Percentiles rank a stretch among this genome's conserved stretches.
Conservation (phyloP, 2,797 vertebrate species). For the Pteronotus mesoamericanus region DNA sequence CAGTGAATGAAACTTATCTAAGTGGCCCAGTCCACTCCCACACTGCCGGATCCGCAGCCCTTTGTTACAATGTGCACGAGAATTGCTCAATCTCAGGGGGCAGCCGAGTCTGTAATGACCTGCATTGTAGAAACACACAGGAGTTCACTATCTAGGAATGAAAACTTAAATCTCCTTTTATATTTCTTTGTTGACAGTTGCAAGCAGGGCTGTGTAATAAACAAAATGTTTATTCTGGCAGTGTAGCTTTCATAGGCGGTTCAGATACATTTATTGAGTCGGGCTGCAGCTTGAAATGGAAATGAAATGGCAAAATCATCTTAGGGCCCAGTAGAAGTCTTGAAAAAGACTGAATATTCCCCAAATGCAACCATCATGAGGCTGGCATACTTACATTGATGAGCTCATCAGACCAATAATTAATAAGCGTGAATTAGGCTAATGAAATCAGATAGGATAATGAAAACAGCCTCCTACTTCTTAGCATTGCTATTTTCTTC, state of each 20-base stretch:
- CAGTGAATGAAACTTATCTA: conserved; percentile 78
- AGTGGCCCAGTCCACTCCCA: conserved; percentile 74
- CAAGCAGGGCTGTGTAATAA: conserved; percentile 51
- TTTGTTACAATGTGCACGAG: conserved; percentile 61
- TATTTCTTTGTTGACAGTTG: conserved; percentile 69
- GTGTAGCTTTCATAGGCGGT: background rate
- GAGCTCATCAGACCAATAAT: conserved; percentile 72
- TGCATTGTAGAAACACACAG: conserved; percentile 66
- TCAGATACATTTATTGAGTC: conserved; percentile 70
- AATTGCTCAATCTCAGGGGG: conserved; percentile 74
- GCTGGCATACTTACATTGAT: conserved; percentile 64
- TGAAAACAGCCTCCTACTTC: conserved; percentile 57
- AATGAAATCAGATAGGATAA: conserved; percentile 70
- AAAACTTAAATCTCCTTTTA: conserved; percentile 71
- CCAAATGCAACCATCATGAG: conserved; percentile 11
- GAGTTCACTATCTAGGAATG: conserved; percentile 71
- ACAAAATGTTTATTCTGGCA: conserved; percentile 70
- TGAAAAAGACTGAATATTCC: conserved; percentile 22
- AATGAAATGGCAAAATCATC: conserved; percentile 41
- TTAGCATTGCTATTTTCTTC: conserved; percentile 66
- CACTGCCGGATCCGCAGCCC: conserved; percentile 35
- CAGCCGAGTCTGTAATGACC: conserved; percentile 63
- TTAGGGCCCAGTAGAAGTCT: background rate
- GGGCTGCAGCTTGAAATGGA: conserved; percentile 32
- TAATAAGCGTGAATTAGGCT: conserved; percentile 69